Conservation (phyloP, 1,140 invertebrate genomes). For the Monomorium pharaonis region DNA sequence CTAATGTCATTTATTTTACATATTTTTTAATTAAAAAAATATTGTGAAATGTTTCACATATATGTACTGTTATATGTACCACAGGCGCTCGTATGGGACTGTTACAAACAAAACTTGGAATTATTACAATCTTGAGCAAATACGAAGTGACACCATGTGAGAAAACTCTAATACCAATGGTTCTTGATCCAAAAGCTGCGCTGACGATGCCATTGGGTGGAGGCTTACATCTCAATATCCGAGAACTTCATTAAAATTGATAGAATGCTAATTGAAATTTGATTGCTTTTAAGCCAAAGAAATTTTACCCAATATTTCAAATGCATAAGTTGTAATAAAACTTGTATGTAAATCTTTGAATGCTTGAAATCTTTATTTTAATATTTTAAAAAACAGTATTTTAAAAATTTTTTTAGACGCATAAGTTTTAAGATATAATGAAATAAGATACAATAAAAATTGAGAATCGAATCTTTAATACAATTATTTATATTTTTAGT, state of each 20-base stretch:
- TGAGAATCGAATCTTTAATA: no score
- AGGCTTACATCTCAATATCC: conserved; percentile 54
- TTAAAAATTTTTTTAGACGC: no score
- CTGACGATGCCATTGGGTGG: conserved; percentile 2
- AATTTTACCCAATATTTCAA: background rate
- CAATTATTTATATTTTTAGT: no score
- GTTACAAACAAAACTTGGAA: conserved; percentile 74
- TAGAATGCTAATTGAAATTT: background rate
- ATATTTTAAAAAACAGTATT: no score
- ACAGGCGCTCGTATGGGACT: conserved; percentile 72
- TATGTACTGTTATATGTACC: background rate
- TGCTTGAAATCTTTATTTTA: no score
- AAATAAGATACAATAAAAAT: no score
- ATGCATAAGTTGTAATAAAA: background rate
- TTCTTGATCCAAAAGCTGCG: conserved; percentile 45
- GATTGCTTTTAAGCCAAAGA: background rate
- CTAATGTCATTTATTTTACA: background rate
- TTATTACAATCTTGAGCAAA: conserved; percentile 70
- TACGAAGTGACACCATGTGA: conserved; percentile 70
- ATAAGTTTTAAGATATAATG: no score
- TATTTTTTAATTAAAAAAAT: conserved; percentile 6
- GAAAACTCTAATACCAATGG: conserved; percentile 64
- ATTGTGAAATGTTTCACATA: background rate
- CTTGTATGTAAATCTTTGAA: no score
- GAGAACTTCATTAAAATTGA: conserved; percentile 27